These are phyloP conservation scores for Nicator chloris DNA, from an alignment of 2,113 vertebrate species.

Conservation along the genomic window DNA sequence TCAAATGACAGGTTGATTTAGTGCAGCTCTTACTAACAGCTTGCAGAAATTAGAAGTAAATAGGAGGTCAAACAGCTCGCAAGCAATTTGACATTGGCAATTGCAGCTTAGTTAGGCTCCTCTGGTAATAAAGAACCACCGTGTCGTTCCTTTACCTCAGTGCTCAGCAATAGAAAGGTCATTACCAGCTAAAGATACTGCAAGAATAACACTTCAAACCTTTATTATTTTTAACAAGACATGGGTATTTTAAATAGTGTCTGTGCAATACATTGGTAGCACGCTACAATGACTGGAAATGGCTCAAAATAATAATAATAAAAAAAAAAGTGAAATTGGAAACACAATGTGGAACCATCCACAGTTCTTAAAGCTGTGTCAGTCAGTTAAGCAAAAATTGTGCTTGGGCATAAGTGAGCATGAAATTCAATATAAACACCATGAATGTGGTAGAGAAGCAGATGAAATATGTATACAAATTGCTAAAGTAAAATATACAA, in stretches of 20 bases:
- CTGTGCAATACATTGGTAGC: background rate
- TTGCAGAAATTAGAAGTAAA: conserved; percentile 71
- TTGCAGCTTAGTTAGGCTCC: conserved; percentile 57
- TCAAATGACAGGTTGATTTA: conserved; percentile 69
- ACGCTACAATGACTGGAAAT: background rate
- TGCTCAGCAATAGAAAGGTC: background rate
- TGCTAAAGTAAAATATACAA: background rate
- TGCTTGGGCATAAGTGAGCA: background rate
- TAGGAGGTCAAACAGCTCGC: conserved; percentile 63
- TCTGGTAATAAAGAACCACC: conserved; percentile 51
- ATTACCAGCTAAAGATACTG: conserved; percentile 15
- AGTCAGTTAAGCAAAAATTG: background rate
- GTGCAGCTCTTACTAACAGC: conserved; percentile 54
- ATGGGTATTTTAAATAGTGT: background rate
- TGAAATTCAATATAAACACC: conserved; percentile 10
- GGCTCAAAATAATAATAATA: background rate
- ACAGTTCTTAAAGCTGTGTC: background rate
- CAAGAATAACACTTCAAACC: background rate
- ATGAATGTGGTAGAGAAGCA: background rate
- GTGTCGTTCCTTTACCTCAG: background rate
- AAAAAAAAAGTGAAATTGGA: background rate
- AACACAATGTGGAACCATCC: background rate
- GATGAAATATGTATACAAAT: background rate
- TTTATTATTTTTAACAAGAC: conserved; percentile 23
- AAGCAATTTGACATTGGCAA: conserved; percentile 67